These are phyloP conservation scores for Otolemur garnettii DNA, from an alignment of 2,113 vertebrate genomes.

Conservation along the genomic window DNA sequence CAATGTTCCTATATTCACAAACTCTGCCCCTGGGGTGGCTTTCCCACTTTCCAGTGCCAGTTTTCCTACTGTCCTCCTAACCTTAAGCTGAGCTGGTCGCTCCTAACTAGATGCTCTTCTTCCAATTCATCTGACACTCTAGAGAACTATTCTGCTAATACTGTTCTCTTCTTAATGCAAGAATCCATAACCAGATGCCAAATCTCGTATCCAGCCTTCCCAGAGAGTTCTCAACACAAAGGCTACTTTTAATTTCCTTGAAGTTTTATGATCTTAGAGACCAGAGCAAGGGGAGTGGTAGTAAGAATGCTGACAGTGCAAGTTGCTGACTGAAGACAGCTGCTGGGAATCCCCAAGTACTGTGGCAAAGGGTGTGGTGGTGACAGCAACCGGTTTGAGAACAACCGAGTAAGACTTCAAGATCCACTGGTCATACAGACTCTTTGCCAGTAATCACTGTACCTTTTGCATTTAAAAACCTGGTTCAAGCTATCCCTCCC, in stretches of 20 bases:
- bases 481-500: constrained; percentile 26
- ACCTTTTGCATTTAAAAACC: constrained; percentile 51
- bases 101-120: not conserved
- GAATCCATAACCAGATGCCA: constrained; percentile 55
- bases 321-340: constrained; percentile 75
- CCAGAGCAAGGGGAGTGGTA: constrained; percentile 50
- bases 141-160: not conserved
- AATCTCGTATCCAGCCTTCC: constrained; percentile 43
- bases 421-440: constrained; percentile 34
- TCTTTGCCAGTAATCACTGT: constrained; percentile 53
- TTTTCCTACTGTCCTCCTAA: constrained; percentile 52
- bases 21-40: not conserved
- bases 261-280: constrained; percentile 58
- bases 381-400: constrained; percentile 63
- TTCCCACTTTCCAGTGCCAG: constrained; percentile 34
- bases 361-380: constrained; percentile 72
- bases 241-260: constrained; percentile 58
- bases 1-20: constrained; percentile 35
- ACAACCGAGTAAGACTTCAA: constrained; percentile 58
- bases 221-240: constrained; percentile 50
- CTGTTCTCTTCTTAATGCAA: constrained; percentile 18
- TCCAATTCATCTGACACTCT: constrained; percentile 22
- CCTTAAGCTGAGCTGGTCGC: constrained; percentile 14
- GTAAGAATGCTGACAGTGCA: constrained; percentile 64
- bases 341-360: constrained; percentile 78